Evolutionary conservation across 1,140 invertebrate genomes (phyloP).

Genomic region (Drosophila takahashii): DNA sequence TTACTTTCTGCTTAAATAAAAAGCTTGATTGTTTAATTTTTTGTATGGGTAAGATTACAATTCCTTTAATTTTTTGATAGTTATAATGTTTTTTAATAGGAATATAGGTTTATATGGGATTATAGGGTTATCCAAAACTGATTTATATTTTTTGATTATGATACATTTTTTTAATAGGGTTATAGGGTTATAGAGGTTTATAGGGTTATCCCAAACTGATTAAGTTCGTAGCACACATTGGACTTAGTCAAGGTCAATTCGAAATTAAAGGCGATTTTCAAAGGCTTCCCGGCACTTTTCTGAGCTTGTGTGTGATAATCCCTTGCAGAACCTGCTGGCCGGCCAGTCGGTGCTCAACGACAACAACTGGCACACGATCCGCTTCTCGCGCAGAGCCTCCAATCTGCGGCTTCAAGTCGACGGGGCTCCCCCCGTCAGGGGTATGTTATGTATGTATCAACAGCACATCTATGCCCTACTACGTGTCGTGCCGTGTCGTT

Average conservation of each 20-base stretch:
- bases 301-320: slow-evolving; percentile 10
- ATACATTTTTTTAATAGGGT: too few relatives aligned
- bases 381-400: slow-evolving; percentile 92
- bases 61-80: too few relatives aligned
- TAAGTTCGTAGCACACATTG: background rate
- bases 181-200: too few relatives aligned
- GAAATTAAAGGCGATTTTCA: slow-evolving; percentile 6
- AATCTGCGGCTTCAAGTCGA: slow-evolving; percentile 94
- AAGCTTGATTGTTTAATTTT: too few relatives aligned
- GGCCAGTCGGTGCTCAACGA: slow-evolving; percentile 94
- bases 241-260: background rate
- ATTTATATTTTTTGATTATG: too few relatives aligned
- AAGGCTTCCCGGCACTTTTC: background rate
- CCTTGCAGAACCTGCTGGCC: slow-evolving; percentile 90
- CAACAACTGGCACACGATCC: slow-evolving; percentile 97
- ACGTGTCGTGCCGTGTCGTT: slow-evolving; percentile 85
- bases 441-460: slow-evolving; percentile 91
- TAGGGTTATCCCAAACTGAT: background rate
- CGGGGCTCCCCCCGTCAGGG: slow-evolving; percentile 91
- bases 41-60: too few relatives aligned
- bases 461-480: slow-evolving; percentile 86
- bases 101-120: too few relatives aligned
- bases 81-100: too few relatives aligned
- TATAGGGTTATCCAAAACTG: too few relatives aligned
- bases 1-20: too few relatives aligned